Conservation (phyloP, 2,113 vertebrate species). For the Xiphophorus maculatus region DNA sequence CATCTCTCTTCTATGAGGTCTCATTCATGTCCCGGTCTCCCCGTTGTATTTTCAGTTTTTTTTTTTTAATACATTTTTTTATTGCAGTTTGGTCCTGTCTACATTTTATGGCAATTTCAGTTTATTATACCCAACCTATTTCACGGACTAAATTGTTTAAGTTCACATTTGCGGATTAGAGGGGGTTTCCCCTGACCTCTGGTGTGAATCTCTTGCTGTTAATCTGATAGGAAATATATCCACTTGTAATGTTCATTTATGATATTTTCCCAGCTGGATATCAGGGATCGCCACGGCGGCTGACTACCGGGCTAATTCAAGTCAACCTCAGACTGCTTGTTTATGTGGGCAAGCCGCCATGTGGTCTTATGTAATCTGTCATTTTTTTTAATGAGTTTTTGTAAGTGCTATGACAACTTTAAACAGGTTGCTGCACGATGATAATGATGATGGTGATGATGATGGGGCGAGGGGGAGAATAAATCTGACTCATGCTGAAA, state of each 20-base stretch:
- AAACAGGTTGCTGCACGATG: neutral
- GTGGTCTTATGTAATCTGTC: conserved; percentile 4
- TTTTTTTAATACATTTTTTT: too few species aligned
- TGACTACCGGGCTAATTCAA: neutral
- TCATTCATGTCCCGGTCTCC: too few species aligned
- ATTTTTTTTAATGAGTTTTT: conserved; percentile 1
- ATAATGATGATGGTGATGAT: neutral
- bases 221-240: neutral
- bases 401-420: neutral
- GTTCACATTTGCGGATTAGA: too few species aligned
- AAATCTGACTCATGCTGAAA: neutral
- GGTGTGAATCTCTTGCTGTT: neutral
- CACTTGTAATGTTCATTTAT: neutral
- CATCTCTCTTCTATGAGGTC: too few species aligned
- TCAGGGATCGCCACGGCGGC: neutral
- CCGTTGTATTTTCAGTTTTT: too few species aligned
- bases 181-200: too few species aligned
- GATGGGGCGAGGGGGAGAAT: neutral
- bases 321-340: neutral
- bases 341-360: conserved; percentile 6
- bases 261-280: neutral
- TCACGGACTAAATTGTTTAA: too few species aligned
- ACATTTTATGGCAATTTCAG: too few species aligned
- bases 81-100: too few species aligned
- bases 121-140: too few species aligned